Base-by-base conservation (phyloP, 64 coral and sea anemone species). In the Hydrozoanthus tunicans region DNA sequence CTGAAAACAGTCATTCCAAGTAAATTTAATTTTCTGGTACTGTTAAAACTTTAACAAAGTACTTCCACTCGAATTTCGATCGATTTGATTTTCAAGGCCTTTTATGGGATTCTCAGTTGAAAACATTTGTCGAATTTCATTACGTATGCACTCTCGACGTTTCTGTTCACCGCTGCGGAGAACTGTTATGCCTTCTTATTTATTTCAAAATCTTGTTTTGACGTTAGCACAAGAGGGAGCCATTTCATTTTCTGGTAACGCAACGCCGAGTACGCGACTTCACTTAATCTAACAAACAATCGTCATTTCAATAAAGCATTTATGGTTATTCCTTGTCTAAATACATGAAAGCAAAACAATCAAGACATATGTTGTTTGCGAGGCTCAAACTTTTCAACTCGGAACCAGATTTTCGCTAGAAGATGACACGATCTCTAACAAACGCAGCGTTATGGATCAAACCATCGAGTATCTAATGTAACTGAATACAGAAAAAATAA, bases 121-220 rank as follows among this genome's bases (percentile, higher is more conserved):
- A 7, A 57, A 25, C 9, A 58, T 11, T 23, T 27, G 1, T 14
- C 54, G 70, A 26, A 2, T 15, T 54, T 60, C 61, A 60, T 88
- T 43, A 58, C 56, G 4, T 8, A 20, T 70, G 52, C 5, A 14
- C 15, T 54, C 55, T 59, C 70, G 7, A 67, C 15, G 51, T 56
- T n/a, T 85, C 53, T 64, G 4, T 68, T 53, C 51, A 51, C 27
- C 6, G 62, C 4, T 56, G 24, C 13, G 12, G 12, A 81, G 58
- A 60, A 23, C 32, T 74, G 3, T 5, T 13, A 58, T 13, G 27
- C 58, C 58, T 26, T 25, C 26, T 71, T 53, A 69, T 52, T 67
- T 64, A 53, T 17, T 53, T 65, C 80, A 82, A 27, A 58, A 58
- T 79, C 17, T 17, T 83, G 61, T 64, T 65, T 82, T 82, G 79